These are phyloP conservation scores for Globia sparganii DNA, from an alignment of 2,888 invertebrate genomes.

Conservation along the genomic window DNA sequence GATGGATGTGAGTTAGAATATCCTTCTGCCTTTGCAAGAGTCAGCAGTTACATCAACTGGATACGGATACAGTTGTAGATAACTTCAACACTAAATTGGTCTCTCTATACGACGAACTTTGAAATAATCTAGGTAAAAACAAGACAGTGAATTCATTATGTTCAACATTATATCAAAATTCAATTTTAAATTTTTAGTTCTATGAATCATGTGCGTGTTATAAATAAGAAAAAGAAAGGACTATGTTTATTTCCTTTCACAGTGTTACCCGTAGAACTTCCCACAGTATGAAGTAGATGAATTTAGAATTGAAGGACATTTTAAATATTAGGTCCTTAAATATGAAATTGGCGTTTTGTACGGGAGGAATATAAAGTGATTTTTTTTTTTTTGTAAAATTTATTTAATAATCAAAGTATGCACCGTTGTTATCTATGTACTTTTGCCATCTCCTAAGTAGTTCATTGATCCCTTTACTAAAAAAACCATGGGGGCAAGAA, in stretches of 20 bases:
- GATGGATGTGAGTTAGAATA: conserved; percentile 81
- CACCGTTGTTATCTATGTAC: too few species aligned
- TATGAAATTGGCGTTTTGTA: too few species aligned
- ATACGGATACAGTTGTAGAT: conserved; percentile 74
- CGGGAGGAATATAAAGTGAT: too few species aligned
- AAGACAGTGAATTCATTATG: not conserved
- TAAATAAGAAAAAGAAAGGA: conserved; percentile 5
- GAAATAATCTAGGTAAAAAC: not conserved
- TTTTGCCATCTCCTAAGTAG: too few species aligned
- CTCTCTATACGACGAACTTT: too few species aligned
- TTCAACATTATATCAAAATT: not conserved
- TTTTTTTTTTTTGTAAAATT: too few species aligned
- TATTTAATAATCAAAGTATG: too few species aligned
- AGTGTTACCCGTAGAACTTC: not conserved
- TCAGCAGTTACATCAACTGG: conserved; percentile 78
- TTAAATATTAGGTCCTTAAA: too few species aligned
- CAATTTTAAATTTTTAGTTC: conserved; percentile 20
- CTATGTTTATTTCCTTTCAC: conserved; percentile 16
- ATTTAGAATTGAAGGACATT: not conserved
- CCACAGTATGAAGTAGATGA: not conserved
- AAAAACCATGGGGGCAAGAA: too few species aligned
- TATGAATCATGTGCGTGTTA: conserved; percentile 8
- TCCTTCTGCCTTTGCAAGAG: conserved; percentile 82
- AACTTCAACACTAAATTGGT: conserved; percentile 12
- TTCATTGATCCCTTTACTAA: too few species aligned